A percentile compares a stretch with the other conserved stretches of the same genome.
Conservation (phyloP, 2,797 vertebrate species). For the Trachurus trachurus region DNA sequence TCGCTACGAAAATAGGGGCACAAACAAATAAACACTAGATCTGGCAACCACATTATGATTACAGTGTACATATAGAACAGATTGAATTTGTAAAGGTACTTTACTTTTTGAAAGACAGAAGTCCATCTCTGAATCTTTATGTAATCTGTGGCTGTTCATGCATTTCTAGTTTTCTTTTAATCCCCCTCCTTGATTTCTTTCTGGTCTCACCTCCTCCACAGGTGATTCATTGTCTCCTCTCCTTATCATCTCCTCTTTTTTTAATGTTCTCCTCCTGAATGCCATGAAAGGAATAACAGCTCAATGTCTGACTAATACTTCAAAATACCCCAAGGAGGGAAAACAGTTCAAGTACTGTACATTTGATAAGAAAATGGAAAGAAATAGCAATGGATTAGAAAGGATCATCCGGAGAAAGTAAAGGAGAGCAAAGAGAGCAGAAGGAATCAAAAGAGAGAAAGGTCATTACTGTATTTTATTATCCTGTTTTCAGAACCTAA, state of each 20-base stretch:
- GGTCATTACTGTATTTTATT: constrained; percentile 28
- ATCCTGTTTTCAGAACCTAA: constrained; percentile 24
- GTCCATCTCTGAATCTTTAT: background rate
- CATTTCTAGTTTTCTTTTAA: constrained; percentile 10
- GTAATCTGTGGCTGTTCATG: background rate
- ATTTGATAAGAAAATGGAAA: background rate
- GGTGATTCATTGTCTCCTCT: constrained; percentile 18
- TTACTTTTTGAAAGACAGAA: background rate
- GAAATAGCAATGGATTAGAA: constrained; percentile 13
- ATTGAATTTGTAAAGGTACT: background rate
- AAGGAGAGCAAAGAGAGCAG: constrained; percentile 32
- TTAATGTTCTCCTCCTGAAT: constrained; percentile 22
- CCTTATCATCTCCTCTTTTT: constrained; percentile 33
- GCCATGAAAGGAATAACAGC: constrained; percentile 35
- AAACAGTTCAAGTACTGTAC: constrained; percentile 9
- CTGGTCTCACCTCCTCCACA: constrained; percentile 13
- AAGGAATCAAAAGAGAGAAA: constrained; percentile 31
- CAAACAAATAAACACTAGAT: background rate
- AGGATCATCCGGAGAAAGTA: constrained; percentile 18
- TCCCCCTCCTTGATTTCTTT: background rate
- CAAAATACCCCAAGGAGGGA: constrained; percentile 4
- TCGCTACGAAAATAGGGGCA: background rate
- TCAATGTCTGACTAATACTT: constrained; percentile 32
- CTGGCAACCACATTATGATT: background rate
- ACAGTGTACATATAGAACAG: background rate